Evolutionary conservation across 2,888 invertebrate species (phyloP).

Genomic region (Unio pictorum): DNA sequence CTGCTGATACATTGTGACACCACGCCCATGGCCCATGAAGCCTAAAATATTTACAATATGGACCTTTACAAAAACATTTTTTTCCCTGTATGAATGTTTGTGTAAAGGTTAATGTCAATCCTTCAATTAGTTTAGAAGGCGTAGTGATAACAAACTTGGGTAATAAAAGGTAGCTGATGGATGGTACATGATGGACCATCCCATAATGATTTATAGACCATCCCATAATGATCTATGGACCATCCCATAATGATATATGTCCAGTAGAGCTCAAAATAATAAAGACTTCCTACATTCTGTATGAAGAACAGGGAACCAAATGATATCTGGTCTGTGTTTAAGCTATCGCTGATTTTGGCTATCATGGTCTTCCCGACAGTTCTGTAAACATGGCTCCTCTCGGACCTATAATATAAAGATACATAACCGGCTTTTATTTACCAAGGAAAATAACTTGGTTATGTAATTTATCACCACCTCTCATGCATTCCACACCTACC

Average conservation of each 20-base stretch:
- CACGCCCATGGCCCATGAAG: too few relatives aligned
- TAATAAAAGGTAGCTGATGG: neutral
- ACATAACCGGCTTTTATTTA: neutral
- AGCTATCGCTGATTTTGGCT: slow-evolving; percentile 47
- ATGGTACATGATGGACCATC: neutral
- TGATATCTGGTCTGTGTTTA: slow-evolving; percentile 42
- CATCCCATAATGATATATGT: too few relatives aligned
- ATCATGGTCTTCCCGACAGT: slow-evolving; percentile 47
- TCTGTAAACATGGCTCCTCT: slow-evolving; percentile 53
- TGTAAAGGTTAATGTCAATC: too few relatives aligned
- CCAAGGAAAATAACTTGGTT: neutral
- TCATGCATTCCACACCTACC: too few relatives aligned
- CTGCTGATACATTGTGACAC: too few relatives aligned
- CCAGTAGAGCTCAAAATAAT: neutral
- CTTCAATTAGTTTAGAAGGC: too few relatives aligned
- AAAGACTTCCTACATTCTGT: neutral
- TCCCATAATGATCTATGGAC: neutral
- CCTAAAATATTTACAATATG: too few relatives aligned
- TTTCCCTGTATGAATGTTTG: too few relatives aligned
- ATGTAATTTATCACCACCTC: too few relatives aligned
- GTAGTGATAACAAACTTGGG: too few relatives aligned
- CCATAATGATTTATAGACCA: neutral
- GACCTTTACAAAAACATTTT: too few relatives aligned
- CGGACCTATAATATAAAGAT: slow-evolving; percentile 39
- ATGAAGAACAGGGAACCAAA: slow-evolving; percentile 32